phyloP scores from a whole-genome alignment of 2,797 vertebrate genomes.

The Eidolon dupreanum region DNA sequence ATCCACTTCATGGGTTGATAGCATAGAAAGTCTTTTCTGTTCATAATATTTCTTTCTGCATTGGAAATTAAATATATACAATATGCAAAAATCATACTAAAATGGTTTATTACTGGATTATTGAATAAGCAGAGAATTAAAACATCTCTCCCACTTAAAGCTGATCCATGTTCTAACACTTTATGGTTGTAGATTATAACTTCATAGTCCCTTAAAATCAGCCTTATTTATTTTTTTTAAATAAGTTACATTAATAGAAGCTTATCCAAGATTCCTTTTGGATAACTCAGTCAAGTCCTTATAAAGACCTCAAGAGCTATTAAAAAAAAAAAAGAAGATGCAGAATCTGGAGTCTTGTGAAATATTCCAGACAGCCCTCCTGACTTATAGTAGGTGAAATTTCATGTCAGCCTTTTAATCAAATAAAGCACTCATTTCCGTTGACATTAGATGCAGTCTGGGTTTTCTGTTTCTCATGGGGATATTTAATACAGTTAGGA shows the following conservation, averaged over 20 bases:
- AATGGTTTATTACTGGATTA: background rate
- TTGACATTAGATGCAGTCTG: conserved; percentile 3
- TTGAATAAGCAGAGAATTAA: conserved; percentile 37
- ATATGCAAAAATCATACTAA: conserved; percentile 23
- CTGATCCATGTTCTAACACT: background rate
- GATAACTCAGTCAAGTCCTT: conserved; percentile 53
- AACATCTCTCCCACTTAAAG: background rate
- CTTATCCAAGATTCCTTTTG: conserved; percentile 52
- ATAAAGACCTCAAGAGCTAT: conserved; percentile 16
- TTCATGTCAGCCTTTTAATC: conserved; percentile 55
- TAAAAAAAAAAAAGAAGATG: background rate
- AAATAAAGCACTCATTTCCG: conserved; percentile 67
- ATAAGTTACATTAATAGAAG: conserved; percentile 36
- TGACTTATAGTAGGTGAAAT: conserved; percentile 36
- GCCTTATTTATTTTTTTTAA: background rate
- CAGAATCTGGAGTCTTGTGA: conserved; percentile 57
- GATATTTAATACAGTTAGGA: conserved; percentile 17
- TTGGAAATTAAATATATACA: background rate
- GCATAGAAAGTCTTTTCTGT: background rate
- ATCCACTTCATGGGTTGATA: background rate
- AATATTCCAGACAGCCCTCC: conserved; percentile 55
- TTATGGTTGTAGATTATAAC: background rate
- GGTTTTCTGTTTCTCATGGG: conserved; percentile 39
- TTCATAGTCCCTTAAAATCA: conserved; percentile 59
- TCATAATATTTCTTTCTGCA: background rate